phyloP scores from a whole-genome alignment of 1,140 invertebrate genomes.

The Pseudomyrmex cubaensis region DNA sequence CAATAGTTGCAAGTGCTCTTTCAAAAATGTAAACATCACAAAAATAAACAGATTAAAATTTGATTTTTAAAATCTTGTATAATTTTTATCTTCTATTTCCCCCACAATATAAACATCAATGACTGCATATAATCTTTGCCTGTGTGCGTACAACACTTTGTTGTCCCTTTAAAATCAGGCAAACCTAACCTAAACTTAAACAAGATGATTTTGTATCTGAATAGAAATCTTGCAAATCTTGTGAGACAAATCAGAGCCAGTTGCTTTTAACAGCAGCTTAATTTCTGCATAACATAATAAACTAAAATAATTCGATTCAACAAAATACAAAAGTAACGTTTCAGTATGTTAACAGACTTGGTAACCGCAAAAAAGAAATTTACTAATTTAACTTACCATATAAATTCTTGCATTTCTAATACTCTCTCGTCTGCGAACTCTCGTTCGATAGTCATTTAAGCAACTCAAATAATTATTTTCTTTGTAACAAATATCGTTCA shows the following conservation, averaged over 20 bases:
- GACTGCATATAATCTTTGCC: too few species aligned
- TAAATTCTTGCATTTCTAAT: slow-evolving; percentile 72
- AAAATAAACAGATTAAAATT: too few species aligned
- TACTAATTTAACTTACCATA: slow-evolving; percentile 75
- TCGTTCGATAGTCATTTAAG: slow-evolving; percentile 81
- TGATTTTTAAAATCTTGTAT: too few species aligned
- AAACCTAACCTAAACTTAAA: too few species aligned
- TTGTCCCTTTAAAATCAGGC: too few species aligned
- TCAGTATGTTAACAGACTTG: background rate
- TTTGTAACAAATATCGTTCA: slow-evolving; percentile 71
- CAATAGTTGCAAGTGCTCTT: too few species aligned
- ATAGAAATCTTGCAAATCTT: background rate
- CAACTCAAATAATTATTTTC: slow-evolving; percentile 83
- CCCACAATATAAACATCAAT: too few species aligned
- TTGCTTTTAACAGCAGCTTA: background rate
- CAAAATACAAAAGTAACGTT: background rate
- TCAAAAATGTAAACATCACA: too few species aligned
- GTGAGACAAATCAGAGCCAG: background rate
- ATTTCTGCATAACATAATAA: background rate
- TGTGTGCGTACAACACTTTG: too few species aligned
- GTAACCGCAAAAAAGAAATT: background rate
- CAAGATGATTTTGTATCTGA: too few species aligned
- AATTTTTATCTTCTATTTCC: too few species aligned
- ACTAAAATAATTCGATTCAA: background rate
- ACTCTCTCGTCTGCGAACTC: slow-evolving; percentile 80